Conservation (phyloP, 2,797 vertebrate species). For the Chanos chanos region DNA sequence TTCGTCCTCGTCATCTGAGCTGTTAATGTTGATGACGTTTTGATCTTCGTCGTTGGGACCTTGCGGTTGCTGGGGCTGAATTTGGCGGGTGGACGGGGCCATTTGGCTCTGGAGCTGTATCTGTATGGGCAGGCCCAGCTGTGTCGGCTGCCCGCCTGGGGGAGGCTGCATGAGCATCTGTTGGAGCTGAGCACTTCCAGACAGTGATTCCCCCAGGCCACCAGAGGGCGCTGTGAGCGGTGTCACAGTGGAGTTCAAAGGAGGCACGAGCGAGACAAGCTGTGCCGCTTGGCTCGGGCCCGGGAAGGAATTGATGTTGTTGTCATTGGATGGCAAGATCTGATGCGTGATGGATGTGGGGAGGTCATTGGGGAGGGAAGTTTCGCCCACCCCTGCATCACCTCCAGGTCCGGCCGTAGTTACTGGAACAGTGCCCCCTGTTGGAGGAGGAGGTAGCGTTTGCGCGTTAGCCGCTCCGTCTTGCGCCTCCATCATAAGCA, state of each 20-base stretch:
- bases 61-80: slow-evolving; percentile 45
- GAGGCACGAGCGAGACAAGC: slow-evolving; percentile 68
- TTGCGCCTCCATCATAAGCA: slow-evolving; percentile 57
- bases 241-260: slow-evolving; percentile 55
- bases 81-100: slow-evolving; percentile 55
- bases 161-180: slow-evolving; percentile 74
- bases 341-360: slow-evolving; percentile 51
- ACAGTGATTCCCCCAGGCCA: slow-evolving; percentile 47
- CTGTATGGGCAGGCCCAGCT: slow-evolving; percentile 44
- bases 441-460: slow-evolving; percentile 32
- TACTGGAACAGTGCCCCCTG: slow-evolving; percentile 25
- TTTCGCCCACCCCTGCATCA: slow-evolving; percentile 49
- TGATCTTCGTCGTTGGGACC: slow-evolving; percentile 67
- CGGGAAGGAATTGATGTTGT: slow-evolving; percentile 64
- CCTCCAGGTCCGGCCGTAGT: slow-evolving; percentile 37
- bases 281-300: slow-evolving; percentile 59
- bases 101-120: slow-evolving; percentile 51
- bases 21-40: slow-evolving; percentile 86
- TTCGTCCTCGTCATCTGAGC: slow-evolving; percentile 83
- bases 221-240: slow-evolving; percentile 45
- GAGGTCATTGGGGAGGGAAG: slow-evolving; percentile 56
- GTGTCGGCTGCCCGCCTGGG: slow-evolving; percentile 27
- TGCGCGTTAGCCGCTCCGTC: slow-evolving; percentile 49
- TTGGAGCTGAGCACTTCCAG: slow-evolving; percentile 65
- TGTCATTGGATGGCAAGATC: slow-evolving; percentile 42